These are phyloP conservation scores for Liparis tanakae DNA, from an alignment of 2,797 vertebrate genomes.

Conservation along the genomic window DNA sequence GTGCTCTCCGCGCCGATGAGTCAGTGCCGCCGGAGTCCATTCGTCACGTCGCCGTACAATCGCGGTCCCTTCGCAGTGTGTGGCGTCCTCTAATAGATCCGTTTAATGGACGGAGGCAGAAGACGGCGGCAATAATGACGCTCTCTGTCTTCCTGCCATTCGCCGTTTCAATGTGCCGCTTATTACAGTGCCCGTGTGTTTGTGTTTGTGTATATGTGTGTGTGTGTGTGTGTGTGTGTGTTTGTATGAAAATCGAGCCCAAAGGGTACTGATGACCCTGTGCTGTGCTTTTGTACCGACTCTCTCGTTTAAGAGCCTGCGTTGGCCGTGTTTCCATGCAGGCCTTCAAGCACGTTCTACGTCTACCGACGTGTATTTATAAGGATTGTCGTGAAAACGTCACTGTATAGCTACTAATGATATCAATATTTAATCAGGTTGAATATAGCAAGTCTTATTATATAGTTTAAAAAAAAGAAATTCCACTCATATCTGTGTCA, in stretches of 20 bases:
- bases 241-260: slow-evolving; percentile 17
- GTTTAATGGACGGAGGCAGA: slow-evolving; percentile 62
- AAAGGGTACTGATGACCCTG: slow-evolving; percentile 58
- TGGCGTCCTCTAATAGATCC: slow-evolving; percentile 59
- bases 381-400: neutral
- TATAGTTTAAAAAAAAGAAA: neutral
- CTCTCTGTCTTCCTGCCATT: slow-evolving; percentile 58
- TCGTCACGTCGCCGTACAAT: slow-evolving; percentile 49
- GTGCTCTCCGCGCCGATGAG: slow-evolving; percentile 53
- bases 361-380: slow-evolving; percentile 3
- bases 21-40: slow-evolving; percentile 54
- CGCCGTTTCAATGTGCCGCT: slow-evolving; percentile 54
- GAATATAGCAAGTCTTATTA: neutral
- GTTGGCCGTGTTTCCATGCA: slow-evolving; percentile 14
- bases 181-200: slow-evolving; percentile 24
- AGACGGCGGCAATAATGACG: slow-evolving; percentile 58
- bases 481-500: neutral
- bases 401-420: no score
- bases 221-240: slow-evolving; percentile 17
- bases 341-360: slow-evolving; percentile 2
- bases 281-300: slow-evolving; percentile 51
- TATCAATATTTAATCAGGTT: no score
- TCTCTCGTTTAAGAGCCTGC: slow-evolving; percentile 25
- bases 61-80: slow-evolving; percentile 44
- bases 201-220: slow-evolving; percentile 9